phyloP scores from a whole-genome alignment of 2,888 invertebrate genomes.

The Elaeidobius kamerunicus region DNA sequence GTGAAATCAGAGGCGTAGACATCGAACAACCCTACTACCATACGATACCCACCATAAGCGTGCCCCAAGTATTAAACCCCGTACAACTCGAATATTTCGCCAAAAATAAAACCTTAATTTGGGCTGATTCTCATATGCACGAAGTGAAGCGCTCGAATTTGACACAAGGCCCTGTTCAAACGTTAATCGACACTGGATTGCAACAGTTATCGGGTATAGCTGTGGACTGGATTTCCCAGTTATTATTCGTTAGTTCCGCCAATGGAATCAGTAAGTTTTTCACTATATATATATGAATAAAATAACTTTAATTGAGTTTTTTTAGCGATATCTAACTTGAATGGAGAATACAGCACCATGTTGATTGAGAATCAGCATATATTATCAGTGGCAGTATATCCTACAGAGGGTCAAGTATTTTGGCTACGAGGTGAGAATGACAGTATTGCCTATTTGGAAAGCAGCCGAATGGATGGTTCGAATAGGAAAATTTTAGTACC shows the following conservation, averaged over 20 bases:
- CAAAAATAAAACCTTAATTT: slow-evolving; percentile 65
- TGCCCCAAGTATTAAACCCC: slow-evolving; percentile 68
- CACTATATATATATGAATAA: not conserved
- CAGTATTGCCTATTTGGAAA: slow-evolving; percentile 50
- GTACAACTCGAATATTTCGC: slow-evolving; percentile 69
- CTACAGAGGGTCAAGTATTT: slow-evolving; percentile 56
- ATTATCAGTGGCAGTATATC: slow-evolving; percentile 69
- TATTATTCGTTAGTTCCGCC: slow-evolving; percentile 68
- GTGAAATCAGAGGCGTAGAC: slow-evolving; percentile 73
- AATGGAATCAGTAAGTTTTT: slow-evolving; percentile 52
- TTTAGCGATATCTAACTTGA: slow-evolving; percentile 51
- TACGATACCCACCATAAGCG: slow-evolving; percentile 77
- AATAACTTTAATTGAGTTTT: not conserved
- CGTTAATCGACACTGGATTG: slow-evolving; percentile 69
- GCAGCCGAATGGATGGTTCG: slow-evolving; percentile 66
- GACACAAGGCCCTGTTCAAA: slow-evolving; percentile 65
- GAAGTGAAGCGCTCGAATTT: slow-evolving; percentile 70
- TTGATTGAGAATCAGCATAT: slow-evolving; percentile 51
- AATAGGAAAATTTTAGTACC: slow-evolving; percentile 45
- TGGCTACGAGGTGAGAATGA: slow-evolving; percentile 48
- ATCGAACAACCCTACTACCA: slow-evolving; percentile 70
- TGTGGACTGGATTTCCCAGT: slow-evolving; percentile 76
- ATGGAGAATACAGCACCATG: slow-evolving; percentile 65
- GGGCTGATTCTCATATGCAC: slow-evolving; percentile 73
- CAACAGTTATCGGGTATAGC: slow-evolving; percentile 68